These are phyloP conservation scores for Peromyscus leucopus DNA, from an alignment of 2,113 vertebrate species.

Conservation along the genomic window DNA sequence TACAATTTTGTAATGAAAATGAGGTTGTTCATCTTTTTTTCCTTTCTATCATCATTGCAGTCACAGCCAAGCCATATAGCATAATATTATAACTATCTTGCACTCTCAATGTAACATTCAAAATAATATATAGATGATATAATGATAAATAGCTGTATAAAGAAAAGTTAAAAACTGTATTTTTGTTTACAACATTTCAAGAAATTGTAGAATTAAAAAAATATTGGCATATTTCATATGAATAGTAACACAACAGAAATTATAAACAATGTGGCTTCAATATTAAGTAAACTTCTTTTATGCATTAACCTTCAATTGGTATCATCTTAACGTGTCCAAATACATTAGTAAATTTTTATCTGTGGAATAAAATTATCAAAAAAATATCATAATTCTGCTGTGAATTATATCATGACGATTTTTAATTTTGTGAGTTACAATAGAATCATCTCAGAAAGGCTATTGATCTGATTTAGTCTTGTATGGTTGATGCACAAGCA, in stretches of 20 bases:
- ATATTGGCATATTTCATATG: background rate
- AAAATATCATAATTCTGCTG: background rate
- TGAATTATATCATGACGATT: slow-evolving; percentile 6
- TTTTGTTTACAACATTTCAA: background rate
- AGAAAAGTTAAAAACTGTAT: background rate
- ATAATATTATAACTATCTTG: slow-evolving; percentile 12
- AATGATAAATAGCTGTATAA: background rate
- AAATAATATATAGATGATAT: slow-evolving; percentile 23
- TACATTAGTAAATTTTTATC: slow-evolving; percentile 33
- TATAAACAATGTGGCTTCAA: background rate
- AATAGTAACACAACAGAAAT: slow-evolving; percentile 26
- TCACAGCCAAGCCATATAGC: background rate
- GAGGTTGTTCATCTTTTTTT: background rate
- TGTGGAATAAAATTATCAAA: slow-evolving; percentile 4
- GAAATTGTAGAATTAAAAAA: slow-evolving; percentile 14
- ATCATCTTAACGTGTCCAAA: background rate
- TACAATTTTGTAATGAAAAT: slow-evolving; percentile 25
- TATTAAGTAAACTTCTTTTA: slow-evolving; percentile 14
- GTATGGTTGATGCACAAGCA: background rate
- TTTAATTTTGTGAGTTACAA: slow-evolving; percentile 32
- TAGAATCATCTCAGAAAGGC: slow-evolving; percentile 8
- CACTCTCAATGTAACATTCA: slow-evolving; percentile 17
- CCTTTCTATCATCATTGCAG: background rate
- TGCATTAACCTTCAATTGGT: slow-evolving; percentile 18
- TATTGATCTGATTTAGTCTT: background rate